A percentile compares a stretch with the other conserved stretches of the same genome.
Conservation (phyloP, 2,888 invertebrate species). For the Criorhina ranunculi region DNA sequence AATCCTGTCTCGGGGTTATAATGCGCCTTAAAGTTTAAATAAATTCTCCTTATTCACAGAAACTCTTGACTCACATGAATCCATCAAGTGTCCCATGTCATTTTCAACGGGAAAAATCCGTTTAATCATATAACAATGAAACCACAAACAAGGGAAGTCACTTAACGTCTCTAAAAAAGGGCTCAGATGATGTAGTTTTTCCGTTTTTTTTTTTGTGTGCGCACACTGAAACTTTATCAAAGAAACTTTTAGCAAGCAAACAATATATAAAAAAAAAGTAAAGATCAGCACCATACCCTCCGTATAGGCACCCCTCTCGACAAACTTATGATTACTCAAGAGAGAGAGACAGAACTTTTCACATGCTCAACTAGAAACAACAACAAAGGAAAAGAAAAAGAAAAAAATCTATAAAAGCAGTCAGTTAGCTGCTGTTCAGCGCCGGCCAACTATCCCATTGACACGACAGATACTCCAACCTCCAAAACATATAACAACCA, state of each 20-base stretch:
- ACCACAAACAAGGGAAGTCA: conserved; percentile 62
- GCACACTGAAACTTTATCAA: conserved; percentile 53
- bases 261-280: conserved; percentile 31
- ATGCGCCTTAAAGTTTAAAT: too few relatives aligned
- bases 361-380: conserved; percentile 50
- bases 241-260: conserved; percentile 56
- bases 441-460: conserved; percentile 69
- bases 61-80: neutral
- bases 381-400: conserved; percentile 21
- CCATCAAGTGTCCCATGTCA: neutral
- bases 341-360: conserved; percentile 38
- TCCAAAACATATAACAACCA: conserved; percentile 50
- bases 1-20: too few relatives aligned
- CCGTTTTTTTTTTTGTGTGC: conserved; percentile 9
- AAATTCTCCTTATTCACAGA: neutral
- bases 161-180: conserved; percentile 57
- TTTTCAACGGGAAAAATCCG: neutral
- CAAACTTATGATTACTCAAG: conserved; percentile 63
- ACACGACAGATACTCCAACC: conserved; percentile 69
- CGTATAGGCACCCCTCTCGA: conserved; percentile 50
- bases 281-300: conserved; percentile 60
- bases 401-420: conserved; percentile 24
- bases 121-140: conserved; percentile 31
- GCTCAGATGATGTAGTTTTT: neutral
- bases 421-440: conserved; percentile 59